Percentiles rank a stretch among this genome's conserved stretches.
Conservation (phyloP, 2,113 vertebrate genomes). For the Promerops cafer region DNA sequence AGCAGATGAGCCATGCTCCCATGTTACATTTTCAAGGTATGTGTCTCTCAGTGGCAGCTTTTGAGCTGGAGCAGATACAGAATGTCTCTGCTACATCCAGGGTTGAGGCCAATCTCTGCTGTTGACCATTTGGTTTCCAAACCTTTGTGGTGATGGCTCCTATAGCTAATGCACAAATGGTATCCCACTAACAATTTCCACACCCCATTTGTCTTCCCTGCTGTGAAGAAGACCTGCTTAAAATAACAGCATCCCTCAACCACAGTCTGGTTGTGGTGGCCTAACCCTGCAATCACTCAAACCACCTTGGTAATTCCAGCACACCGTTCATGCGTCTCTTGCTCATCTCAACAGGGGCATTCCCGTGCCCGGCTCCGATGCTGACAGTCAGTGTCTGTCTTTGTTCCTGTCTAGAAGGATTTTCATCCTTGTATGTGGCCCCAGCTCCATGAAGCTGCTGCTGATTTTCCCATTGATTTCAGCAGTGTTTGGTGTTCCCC, state of each 20-base stretch:
- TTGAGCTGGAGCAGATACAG: not conserved
- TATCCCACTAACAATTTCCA: not conserved
- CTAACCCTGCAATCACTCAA: not conserved
- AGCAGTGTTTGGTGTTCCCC: not conserved
- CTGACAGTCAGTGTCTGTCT: not conserved
- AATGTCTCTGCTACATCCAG: not conserved
- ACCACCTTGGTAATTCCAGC: slow-evolving; percentile 35
- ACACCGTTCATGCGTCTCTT: not conserved
- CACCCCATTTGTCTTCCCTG: not conserved
- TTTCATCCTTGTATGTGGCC: not conserved
- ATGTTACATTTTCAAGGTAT: not conserved
- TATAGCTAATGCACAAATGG: not conserved
- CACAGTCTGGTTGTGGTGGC: not conserved
- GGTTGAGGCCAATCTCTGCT: not conserved
- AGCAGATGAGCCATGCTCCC: not conserved
- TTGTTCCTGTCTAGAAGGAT: slow-evolving; percentile 16
- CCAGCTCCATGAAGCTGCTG: not conserved
- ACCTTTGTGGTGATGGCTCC: not conserved
- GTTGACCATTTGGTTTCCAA: not conserved
- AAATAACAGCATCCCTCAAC: not conserved
- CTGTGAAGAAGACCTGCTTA: not conserved
- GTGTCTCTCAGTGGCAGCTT: not conserved
- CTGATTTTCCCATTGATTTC: not conserved
- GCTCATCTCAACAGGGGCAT: not conserved
- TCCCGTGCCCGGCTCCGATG: not conserved